A percentile compares a stretch with the other conserved stretches of the same genome.
These are phyloP conservation scores for Oryzias dopingdopingensis DNA, from an alignment of 2,797 vertebrate species.

Conservation along the genomic window DNA sequence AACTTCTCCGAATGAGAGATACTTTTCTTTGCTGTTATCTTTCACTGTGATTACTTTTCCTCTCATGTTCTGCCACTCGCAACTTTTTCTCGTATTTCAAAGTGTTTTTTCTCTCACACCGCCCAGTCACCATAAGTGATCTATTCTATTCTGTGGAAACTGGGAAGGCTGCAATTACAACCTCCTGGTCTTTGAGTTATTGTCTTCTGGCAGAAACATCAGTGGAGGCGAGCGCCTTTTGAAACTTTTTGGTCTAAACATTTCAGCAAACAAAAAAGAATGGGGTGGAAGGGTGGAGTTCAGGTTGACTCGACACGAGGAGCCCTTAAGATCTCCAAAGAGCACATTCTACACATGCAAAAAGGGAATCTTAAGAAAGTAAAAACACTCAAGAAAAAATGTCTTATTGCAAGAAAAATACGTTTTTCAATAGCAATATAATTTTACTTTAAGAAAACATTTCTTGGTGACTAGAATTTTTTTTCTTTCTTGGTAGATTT, in stretches of 20 bases:
- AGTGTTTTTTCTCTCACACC: constrained; percentile 36
- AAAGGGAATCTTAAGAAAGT: too few relatives aligned
- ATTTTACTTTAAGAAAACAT: too few relatives aligned
- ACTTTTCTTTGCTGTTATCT: constrained; percentile 35
- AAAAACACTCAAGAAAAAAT: too few relatives aligned
- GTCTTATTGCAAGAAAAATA: too few relatives aligned
- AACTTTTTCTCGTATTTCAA: constrained; percentile 26
- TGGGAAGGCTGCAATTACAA: constrained; percentile 46
- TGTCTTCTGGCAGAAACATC: constrained; percentile 37
- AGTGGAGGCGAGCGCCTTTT: constrained; percentile 6
- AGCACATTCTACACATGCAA: not conserved
- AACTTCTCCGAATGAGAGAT: constrained; percentile 43
- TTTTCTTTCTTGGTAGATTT: too few relatives aligned
- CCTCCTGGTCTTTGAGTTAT: constrained; percentile 37
- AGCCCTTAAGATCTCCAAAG: constrained; percentile 26
- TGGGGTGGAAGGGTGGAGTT: constrained; percentile 3
- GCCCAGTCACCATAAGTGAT: constrained; percentile 25
- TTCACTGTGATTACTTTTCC: constrained; percentile 23
- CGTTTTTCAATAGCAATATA: too few relatives aligned
- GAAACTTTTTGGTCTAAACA: constrained; percentile 33
- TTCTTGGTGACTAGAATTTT: too few relatives aligned
- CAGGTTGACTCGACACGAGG: constrained; percentile 25
- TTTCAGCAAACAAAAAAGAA: constrained; percentile 15
- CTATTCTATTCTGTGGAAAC: constrained; percentile 32
- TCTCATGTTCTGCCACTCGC: constrained; percentile 25